Evolutionary conservation across 2,888 invertebrate genomes (phyloP).

Genomic region (Monochamus alternatus): DNA sequence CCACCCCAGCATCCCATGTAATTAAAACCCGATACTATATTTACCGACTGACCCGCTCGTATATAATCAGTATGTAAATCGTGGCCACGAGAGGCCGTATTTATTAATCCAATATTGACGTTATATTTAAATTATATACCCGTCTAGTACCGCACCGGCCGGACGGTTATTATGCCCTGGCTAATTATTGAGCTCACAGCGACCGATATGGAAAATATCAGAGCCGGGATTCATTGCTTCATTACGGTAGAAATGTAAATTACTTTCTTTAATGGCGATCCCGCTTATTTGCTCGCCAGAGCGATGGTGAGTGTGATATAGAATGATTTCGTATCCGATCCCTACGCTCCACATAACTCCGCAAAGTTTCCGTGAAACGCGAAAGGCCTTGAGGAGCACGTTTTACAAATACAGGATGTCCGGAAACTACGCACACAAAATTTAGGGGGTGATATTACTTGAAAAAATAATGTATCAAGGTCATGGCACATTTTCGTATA

Average conservation of each 20-base stretch:
- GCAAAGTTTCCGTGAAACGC: too few species aligned
- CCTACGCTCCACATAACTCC: too few species aligned
- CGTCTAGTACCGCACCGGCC: constrained; percentile 64
- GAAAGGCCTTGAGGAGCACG: too few species aligned
- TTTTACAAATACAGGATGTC: too few species aligned
- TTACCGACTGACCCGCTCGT: constrained; percentile 55
- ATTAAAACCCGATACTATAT: constrained; percentile 68
- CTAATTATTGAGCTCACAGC: constrained; percentile 61
- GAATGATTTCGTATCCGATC: too few species aligned
- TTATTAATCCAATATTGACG: constrained; percentile 69
- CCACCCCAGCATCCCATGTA: constrained; percentile 68
- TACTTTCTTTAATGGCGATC: constrained; percentile 20
- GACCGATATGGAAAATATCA: constrained; percentile 32
- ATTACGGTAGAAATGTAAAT: constrained; percentile 35
- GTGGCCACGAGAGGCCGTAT: constrained; percentile 68
- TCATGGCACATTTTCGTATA: too few species aligned
- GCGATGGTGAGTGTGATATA: background rate
- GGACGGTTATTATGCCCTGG: constrained; percentile 64
- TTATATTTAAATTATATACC: constrained; percentile 68
- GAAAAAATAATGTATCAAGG: too few species aligned
- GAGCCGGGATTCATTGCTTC: constrained; percentile 29
- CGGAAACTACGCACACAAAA: too few species aligned
- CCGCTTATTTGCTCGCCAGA: background rate
- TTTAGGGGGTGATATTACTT: too few species aligned
- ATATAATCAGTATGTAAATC: constrained; percentile 70